Percentiles rank a stretch among this genome's conserved stretches.
Conservation (phyloP, 2,113 vertebrate genomes). For the Thymallus thymallus region DNA sequence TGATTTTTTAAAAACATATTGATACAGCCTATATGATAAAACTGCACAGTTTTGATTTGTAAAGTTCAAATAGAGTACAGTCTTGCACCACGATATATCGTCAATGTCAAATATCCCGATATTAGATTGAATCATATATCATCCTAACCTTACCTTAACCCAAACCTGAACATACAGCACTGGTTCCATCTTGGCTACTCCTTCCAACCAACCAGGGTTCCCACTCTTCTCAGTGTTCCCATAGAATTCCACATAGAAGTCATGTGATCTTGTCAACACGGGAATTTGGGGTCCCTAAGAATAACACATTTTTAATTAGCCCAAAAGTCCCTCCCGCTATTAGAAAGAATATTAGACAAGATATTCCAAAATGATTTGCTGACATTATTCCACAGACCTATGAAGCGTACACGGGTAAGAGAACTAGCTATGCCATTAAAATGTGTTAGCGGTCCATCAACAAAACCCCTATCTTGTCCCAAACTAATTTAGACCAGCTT, state of each 20-base stretch:
- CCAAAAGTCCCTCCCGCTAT: neutral
- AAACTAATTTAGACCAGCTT: no score
- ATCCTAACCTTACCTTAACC: no score
- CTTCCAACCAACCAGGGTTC: neutral
- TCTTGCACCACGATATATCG: no score
- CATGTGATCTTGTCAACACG: slow-evolving; percentile 16
- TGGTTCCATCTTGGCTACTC: neutral
- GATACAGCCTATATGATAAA: no score
- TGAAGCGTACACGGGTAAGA: neutral
- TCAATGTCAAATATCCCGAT: no score
- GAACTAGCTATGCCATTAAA: no score
- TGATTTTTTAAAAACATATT: no score
- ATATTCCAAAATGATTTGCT: neutral
- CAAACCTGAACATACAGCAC: neutral
- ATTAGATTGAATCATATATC: no score
- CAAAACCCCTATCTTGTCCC: no score
- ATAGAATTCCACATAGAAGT: neutral
- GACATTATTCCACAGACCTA: neutral
- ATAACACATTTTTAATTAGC: neutral
- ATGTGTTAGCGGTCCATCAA: no score
- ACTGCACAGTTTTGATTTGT: no score
- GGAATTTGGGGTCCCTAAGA: neutral
- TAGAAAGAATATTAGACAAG: neutral
- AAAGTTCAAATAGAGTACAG: no score
- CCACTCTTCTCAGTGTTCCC: neutral